Conservation (phyloP, 2,888 invertebrate species). For the Melikaiella ostensackeni region DNA sequence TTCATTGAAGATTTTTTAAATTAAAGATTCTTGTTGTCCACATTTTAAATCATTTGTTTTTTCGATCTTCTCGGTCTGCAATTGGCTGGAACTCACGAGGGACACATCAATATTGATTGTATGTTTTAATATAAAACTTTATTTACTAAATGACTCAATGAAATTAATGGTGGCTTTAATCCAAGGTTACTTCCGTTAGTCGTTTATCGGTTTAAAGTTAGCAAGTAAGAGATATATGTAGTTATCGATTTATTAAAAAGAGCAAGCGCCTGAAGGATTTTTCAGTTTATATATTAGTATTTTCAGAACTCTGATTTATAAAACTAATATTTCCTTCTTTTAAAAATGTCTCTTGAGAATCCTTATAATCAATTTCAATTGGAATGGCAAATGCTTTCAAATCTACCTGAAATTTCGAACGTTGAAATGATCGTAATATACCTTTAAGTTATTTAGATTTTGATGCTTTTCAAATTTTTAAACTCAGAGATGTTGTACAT, state of each 20-base stretch:
- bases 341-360: no score
- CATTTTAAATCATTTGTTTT: no score
- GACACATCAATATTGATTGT: not conserved
- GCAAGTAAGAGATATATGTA: not conserved
- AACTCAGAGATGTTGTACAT: no score
- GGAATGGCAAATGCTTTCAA: no score
- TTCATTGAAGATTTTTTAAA: no score
- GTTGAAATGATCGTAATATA: no score
- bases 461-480: no score
- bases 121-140: not conserved
- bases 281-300: not conserved
- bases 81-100: not conserved
- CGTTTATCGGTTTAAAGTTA: not conserved
- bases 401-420: no score
- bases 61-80: not conserved
- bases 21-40: no score
- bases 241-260: not conserved
- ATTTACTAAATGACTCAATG: conserved; percentile 8
- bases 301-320: no score
- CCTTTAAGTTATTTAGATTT: no score
- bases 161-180: not conserved
- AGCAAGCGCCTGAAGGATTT: not conserved
- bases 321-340: not conserved
- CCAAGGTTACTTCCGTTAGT: not conserved
- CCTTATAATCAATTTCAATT: no score